A percentile compares a stretch with the other conserved stretches of the same genome.
phyloP scores from a whole-genome alignment of 30 jellyfish, hydroid and myxozoan genomes.

The Morbakka virulenta region DNA sequence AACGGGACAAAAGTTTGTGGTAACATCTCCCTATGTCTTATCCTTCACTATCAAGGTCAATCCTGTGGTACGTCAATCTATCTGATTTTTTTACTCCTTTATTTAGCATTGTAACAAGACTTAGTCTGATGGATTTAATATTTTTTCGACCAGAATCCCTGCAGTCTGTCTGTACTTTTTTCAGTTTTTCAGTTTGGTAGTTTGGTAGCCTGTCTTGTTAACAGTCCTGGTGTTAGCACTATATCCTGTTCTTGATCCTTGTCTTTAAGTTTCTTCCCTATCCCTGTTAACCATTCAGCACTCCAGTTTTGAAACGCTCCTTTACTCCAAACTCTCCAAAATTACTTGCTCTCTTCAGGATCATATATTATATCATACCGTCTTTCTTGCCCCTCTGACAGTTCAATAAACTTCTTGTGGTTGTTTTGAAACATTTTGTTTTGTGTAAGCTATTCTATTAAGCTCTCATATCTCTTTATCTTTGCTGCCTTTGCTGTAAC shows the following conservation, averaged over 20 bases:
- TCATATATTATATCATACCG: not conserved
- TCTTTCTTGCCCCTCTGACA: slow-evolving; percentile 2
- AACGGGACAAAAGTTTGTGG: slow-evolving; percentile 6
- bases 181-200: not conserved
- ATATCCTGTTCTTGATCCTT: not conserved
- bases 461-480: not conserved
- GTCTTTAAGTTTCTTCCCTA: not conserved
- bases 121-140: slow-evolving; percentile 2
- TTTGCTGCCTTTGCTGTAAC: slow-evolving; percentile 30
- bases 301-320: not conserved
- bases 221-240: not conserved
- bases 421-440: no score
- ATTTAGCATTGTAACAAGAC: no score
- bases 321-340: slow-evolving; percentile 9
- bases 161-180: slow-evolving; percentile 28
- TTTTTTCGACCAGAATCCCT: slow-evolving; percentile 16
- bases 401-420: not conserved
- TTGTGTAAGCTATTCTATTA: not conserved
- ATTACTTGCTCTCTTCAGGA: slow-evolving; percentile 2
- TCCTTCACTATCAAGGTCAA: not conserved
- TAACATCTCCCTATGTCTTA: slow-evolving; percentile 12
- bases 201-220: not conserved
- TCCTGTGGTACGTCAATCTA: not conserved
- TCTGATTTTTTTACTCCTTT: slow-evolving; percentile 1
- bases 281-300: slow-evolving; percentile 16